These are phyloP conservation scores for Drosophila asahinai DNA, from an alignment of 1,140 invertebrate genomes.

Conservation along the genomic window DNA sequence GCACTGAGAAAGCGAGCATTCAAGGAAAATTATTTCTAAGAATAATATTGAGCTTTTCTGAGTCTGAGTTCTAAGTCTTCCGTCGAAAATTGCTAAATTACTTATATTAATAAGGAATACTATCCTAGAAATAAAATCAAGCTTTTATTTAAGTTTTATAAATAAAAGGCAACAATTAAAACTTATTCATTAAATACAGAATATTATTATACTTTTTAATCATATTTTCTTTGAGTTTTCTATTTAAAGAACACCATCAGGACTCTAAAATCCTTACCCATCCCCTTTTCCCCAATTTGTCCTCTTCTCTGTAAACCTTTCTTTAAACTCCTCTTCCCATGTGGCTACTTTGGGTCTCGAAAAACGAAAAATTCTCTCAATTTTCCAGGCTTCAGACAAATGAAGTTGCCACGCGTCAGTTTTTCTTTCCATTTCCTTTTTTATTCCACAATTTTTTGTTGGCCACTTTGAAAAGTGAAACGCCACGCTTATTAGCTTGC, in stretches of 20 bases:
- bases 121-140: no score
- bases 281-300: background rate
- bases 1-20: background rate
- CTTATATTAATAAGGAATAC: background rate
- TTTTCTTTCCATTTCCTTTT: constrained; percentile 38
- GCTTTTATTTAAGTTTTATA: background rate
- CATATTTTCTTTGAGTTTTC: no score
- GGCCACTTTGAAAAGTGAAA: constrained; percentile 68
- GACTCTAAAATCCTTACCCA: background rate
- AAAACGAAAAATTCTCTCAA: background rate
- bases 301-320: background rate
- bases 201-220: no score
- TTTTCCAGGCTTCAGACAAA: background rate
- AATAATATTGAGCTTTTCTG: background rate
- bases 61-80: background rate
- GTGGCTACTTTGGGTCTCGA: background rate
- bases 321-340: background rate
- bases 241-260: no score
- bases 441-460: constrained; percentile 34
- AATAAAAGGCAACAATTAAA: no score
- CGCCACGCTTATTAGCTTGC: constrained; percentile 74
- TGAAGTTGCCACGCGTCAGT: constrained; percentile 39
- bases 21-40: background rate
- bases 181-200: no score
- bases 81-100: background rate